Percentiles rank a stretch among this genome's conserved stretches.
These are phyloP conservation scores for Ferrisia virgata DNA, from an alignment of 2,888 invertebrate species.

Conservation along the genomic window DNA sequence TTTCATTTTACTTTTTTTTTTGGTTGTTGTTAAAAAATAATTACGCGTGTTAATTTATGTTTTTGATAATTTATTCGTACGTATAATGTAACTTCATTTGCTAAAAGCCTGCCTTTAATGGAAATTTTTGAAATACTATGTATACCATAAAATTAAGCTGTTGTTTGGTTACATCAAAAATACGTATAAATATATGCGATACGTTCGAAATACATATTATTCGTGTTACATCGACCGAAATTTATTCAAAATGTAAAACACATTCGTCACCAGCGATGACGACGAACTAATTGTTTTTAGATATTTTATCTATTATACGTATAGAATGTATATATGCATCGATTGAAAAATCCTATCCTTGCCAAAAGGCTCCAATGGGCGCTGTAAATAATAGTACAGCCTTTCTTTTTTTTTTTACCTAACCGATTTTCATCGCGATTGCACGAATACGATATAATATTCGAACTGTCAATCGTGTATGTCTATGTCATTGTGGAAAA, in stretches of 20 bases:
- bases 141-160: too few relatives aligned
- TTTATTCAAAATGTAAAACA: not conserved
- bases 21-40: too few relatives aligned
- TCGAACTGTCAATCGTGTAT: not conserved
- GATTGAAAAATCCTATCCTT: not conserved
- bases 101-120: too few relatives aligned
- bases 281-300: not conserved
- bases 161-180: not conserved
- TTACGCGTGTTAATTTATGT: too few relatives aligned
- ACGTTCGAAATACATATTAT: not conserved
- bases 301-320: not conserved
- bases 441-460: not conserved
- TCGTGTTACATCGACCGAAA: not conserved
- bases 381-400: not conserved
- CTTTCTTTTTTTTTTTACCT: too few relatives aligned
- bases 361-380: not conserved
- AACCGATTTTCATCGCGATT: not conserved
- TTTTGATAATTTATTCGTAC: too few relatives aligned
- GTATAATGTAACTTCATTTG: too few relatives aligned
- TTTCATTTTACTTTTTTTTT: too few relatives aligned
- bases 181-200: not conserved
- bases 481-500: not conserved
- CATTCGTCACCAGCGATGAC: not conserved
- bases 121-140: too few relatives aligned
- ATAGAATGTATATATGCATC: too few relatives aligned